Conservation (phyloP, 64 coral and sea anemone species). For the Trachythela sp. region DNA sequence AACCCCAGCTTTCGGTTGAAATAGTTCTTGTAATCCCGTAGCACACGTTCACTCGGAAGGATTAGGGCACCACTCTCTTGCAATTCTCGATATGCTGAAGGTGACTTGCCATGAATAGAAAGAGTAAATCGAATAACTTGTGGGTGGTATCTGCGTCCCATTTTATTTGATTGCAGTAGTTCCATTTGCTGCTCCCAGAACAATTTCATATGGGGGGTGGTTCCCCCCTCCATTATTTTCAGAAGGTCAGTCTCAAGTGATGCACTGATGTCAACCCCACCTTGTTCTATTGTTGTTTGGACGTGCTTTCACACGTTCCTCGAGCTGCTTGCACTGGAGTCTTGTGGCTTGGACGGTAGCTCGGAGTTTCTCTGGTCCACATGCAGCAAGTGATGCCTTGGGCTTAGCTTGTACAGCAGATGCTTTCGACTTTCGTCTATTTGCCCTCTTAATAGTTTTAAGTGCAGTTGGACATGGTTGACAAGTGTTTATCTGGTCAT, state of each 20-base stretch:
- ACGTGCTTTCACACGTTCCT: not conserved
- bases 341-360: not conserved
- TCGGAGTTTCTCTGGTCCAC: not conserved
- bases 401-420: not conserved
- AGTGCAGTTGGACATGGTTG: not conserved
- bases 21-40: too few relatives aligned
- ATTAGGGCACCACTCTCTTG: too few relatives aligned
- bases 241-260: not conserved
- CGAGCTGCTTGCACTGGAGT: not conserved
- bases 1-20: too few relatives aligned
- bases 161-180: too few relatives aligned
- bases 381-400: not conserved
- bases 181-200: too few relatives aligned
- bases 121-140: too few relatives aligned
- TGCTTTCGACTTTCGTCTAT: not conserved
- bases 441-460: not conserved
- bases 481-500: too few relatives aligned
- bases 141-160: too few relatives aligned
- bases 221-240: not conserved
- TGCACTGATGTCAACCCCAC: not conserved
- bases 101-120: too few relatives aligned
- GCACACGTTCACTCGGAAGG: too few relatives aligned
- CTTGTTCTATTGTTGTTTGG: not conserved
- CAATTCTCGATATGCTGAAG: too few relatives aligned
- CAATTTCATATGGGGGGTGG: too few relatives aligned